Evolutionary conservation across 30 jellyfish, hydroid and myxozoan species (phyloP).

Genomic region (Chrysaora quinquecirrha): DNA sequence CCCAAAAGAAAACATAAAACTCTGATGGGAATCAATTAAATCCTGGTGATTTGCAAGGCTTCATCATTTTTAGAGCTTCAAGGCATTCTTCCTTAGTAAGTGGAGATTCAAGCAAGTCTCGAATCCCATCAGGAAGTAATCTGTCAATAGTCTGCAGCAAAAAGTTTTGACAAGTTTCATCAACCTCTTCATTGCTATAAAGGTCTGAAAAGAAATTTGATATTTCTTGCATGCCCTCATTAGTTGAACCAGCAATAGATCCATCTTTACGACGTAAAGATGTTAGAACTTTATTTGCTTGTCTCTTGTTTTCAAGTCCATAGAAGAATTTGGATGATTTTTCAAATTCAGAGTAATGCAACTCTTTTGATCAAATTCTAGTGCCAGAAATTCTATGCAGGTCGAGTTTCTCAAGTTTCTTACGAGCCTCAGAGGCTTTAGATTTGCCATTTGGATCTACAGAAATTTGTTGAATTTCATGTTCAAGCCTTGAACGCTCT

Average conservation of each 20-base stretch:
- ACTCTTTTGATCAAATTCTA: background rate
- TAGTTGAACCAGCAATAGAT: background rate
- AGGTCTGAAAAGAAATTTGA: background rate
- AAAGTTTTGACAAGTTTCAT: slow-evolving; percentile 16
- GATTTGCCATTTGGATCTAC: background rate
- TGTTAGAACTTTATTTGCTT: background rate
- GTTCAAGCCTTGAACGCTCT: background rate
- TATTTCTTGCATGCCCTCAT: background rate
- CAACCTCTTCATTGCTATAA: background rate
- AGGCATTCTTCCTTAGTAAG: slow-evolving; percentile 1
- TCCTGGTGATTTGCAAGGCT: slow-evolving; percentile 14
- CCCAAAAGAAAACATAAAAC: slow-evolving; percentile 25
- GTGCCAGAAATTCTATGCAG: background rate
- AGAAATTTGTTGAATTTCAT: background rate
- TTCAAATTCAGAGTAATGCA: no score
- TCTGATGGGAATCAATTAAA: slow-evolving; percentile 16
- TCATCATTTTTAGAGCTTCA: slow-evolving; percentile 3
- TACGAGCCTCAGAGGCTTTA: background rate
- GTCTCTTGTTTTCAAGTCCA: background rate
- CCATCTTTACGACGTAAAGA: background rate
- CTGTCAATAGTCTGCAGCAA: background rate
- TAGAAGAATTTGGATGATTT: slow-evolving; percentile 1
- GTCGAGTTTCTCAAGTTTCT: background rate
- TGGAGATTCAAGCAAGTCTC: background rate
- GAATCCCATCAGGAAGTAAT: no score